Percentiles rank a stretch among this genome's conserved stretches.
Conservation (phyloP, 2,797 vertebrate genomes). For the Nasua narica region DNA sequence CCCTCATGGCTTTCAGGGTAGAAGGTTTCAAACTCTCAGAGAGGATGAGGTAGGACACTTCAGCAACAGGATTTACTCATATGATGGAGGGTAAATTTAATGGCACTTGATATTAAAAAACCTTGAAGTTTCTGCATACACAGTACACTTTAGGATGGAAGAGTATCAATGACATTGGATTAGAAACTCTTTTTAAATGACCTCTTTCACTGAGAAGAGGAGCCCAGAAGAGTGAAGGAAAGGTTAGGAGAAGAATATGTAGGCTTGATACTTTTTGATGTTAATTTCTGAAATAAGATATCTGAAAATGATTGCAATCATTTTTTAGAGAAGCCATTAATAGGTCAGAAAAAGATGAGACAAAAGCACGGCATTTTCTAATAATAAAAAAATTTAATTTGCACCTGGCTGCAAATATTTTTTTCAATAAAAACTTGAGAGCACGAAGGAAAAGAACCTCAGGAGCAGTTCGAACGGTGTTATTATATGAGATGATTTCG, state of each 20-base stretch:
- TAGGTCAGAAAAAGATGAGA: slow-evolving; percentile 48
- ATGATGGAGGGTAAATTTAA: not conserved
- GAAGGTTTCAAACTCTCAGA: not conserved
- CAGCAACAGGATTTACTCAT: not conserved
- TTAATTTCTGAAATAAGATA: slow-evolving; percentile 45
- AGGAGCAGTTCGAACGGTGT: not conserved
- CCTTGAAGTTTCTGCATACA: not conserved
- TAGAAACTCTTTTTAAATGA: slow-evolving; percentile 13
- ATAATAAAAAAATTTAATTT: slow-evolving; percentile 58
- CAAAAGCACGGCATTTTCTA: slow-evolving; percentile 58
- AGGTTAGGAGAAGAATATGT: not conserved
- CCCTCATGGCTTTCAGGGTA: not conserved
- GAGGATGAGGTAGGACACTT: not conserved
- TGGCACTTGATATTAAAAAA: not conserved
- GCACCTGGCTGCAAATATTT: slow-evolving; percentile 44
- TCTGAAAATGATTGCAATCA: not conserved
- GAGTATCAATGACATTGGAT: not conserved
- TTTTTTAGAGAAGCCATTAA: slow-evolving; percentile 44
- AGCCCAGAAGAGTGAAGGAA: not conserved
- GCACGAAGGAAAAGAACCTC: not conserved
- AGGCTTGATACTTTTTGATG: not conserved
- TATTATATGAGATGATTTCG: slow-evolving; percentile 1
- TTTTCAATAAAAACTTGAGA: slow-evolving; percentile 43
- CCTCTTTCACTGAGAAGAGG: not conserved
- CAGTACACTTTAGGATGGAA: not conserved